These are phyloP conservation scores for Xylota sylvarum DNA, from an alignment of 2,888 invertebrate genomes.

Conservation along the genomic window DNA sequence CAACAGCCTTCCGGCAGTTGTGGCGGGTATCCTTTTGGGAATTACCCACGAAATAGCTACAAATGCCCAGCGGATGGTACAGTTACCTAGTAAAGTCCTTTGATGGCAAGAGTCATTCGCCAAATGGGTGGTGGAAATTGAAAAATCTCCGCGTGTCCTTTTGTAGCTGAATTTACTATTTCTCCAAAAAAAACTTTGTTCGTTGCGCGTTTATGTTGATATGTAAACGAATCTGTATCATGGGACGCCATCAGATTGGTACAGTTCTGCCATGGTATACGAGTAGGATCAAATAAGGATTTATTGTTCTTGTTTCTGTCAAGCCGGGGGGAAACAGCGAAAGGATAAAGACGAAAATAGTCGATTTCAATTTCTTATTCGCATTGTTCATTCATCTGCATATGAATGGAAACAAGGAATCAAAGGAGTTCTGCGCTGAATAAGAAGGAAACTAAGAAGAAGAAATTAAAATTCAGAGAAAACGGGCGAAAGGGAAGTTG, in stretches of 20 bases:
- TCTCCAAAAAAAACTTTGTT: constrained; percentile 42
- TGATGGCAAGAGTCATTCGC: constrained; percentile 59
- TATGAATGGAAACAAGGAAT: constrained; percentile 63
- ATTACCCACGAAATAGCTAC: constrained; percentile 49
- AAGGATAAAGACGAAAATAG: constrained; percentile 44
- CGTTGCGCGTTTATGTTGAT: constrained; percentile 59
- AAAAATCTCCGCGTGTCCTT: constrained; percentile 65
- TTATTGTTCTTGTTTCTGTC: constrained; percentile 60
- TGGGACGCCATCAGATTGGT: constrained; percentile 51
- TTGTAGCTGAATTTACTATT: constrained; percentile 13
- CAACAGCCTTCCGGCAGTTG: constrained; percentile 64
- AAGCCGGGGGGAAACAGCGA: constrained; percentile 5
- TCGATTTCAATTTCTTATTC: constrained; percentile 68
- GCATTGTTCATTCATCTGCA: constrained; percentile 75
- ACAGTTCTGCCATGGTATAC: constrained; percentile 52
- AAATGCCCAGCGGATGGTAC: constrained; percentile 58
- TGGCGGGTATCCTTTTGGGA: constrained; percentile 63
- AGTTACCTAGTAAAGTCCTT: constrained; percentile 69
- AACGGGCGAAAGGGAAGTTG: constrained; percentile 8
- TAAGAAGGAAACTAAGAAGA: constrained; percentile 42
- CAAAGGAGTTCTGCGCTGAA: constrained; percentile 55
- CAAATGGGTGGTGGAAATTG: constrained; percentile 60
- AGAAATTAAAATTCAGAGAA: constrained; percentile 63
- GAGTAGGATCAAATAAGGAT: constrained; percentile 69
- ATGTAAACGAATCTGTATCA: constrained; percentile 69